These are phyloP conservation scores for Torymus aiolomorphi DNA, from an alignment of 2,888 invertebrate species.

Conservation along the genomic window DNA sequence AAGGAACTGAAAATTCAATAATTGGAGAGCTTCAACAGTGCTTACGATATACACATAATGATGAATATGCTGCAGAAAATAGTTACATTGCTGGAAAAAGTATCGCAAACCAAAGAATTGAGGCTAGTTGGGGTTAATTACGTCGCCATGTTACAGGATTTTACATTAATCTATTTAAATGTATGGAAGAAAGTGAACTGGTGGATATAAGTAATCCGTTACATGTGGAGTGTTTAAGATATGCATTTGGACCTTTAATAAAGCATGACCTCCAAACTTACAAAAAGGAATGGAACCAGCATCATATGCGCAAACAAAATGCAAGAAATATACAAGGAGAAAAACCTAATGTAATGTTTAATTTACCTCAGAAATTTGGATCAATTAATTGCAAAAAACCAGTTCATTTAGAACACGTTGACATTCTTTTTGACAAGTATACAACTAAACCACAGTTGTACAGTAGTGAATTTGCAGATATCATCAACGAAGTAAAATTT, in stretches of 20 bases:
- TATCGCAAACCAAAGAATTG: no score
- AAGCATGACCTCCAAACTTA: no score
- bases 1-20: slow-evolving; percentile 41
- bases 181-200: background rate
- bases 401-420: background rate
- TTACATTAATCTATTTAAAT: background rate
- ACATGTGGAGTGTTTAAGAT: background rate
- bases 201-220: background rate
- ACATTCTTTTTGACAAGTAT: background rate
- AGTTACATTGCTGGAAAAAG: background rate
- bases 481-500: background rate
- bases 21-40: background rate
- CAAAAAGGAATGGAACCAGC: background rate
- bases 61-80: background rate
- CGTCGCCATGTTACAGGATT: background rate
- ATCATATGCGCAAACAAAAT: background rate
- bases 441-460: background rate
- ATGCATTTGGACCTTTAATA: background rate
- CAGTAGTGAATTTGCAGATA: background rate
- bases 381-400: background rate
- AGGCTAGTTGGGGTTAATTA: background rate
- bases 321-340: background rate
- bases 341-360: slow-evolving; percentile 1
- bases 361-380: background rate
- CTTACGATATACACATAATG: background rate